Evolutionary conservation across 1,140 invertebrate genomes (phyloP).

Genomic region (Gerris buenoi): DNA sequence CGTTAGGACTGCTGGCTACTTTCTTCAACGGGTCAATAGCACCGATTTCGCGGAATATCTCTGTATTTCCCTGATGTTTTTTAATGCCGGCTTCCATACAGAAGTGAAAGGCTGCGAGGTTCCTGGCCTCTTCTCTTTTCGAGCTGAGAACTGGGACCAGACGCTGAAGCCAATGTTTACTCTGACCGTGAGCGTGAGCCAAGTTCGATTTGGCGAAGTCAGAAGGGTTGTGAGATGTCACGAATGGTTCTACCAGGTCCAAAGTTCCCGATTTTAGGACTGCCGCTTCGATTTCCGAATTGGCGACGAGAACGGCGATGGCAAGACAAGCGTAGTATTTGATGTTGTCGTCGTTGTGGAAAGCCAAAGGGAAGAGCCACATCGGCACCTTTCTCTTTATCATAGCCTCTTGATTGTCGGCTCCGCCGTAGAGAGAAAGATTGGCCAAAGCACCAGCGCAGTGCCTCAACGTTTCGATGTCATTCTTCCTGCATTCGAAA

Average conservation of each 20-base stretch:
- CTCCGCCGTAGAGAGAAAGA: conserved; percentile 84
- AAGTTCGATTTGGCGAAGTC: conserved; percentile 86
- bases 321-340: conserved; percentile 98
- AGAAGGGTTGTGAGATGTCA: conserved; percentile 81
- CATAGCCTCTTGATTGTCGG: conserved; percentile 94
- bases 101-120: conserved; percentile 95
- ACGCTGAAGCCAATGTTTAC: conserved; percentile 85
- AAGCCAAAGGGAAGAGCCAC: conserved; percentile 96
- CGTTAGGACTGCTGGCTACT: conserved; percentile 93
- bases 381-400: conserved; percentile 88
- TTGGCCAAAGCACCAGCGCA: conserved; percentile 94
- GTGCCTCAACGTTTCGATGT: conserved; percentile 80
- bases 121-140: conserved; percentile 87
- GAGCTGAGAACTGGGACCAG: conserved; percentile 91
- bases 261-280: conserved; percentile 89
- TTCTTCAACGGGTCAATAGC: conserved; percentile 90
- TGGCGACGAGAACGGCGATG: conserved; percentile 89
- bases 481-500: conserved; percentile 85
- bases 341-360: conserved; percentile 89
- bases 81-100: conserved; percentile 99
- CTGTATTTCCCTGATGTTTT: conserved; percentile 84
- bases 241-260: conserved; percentile 90
- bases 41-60: conserved; percentile 86
- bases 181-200: conserved; percentile 88
- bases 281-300: conserved; percentile 94